A percentile compares a stretch with the other conserved stretches of the same genome.
phyloP scores from a whole-genome alignment of 2,888 invertebrate species.

The Dasysyrphus tricinctus region DNA sequence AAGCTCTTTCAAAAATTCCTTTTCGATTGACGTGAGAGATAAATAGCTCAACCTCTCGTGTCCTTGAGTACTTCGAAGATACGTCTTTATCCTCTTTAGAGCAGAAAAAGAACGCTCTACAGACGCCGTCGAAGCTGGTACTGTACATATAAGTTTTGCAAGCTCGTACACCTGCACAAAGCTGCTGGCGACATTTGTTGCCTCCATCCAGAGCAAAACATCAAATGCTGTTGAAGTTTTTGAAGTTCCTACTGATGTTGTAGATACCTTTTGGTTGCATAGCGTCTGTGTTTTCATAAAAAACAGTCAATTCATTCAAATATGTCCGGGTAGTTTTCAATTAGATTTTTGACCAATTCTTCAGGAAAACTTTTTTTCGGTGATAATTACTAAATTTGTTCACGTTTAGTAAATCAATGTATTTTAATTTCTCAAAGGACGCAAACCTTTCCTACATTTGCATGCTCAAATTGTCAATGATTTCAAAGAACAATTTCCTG shows the following conservation, averaged over 20 bases:
- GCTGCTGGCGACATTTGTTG: slow-evolving; percentile 17
- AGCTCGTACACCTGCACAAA: slow-evolving; percentile 32
- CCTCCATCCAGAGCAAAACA: slow-evolving; percentile 28
- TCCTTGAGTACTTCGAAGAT: too few relatives aligned
- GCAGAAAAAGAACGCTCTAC: too few relatives aligned
- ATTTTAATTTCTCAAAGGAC: slow-evolving; percentile 37
- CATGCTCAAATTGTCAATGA: slow-evolving; percentile 23
- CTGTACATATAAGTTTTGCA: slow-evolving; percentile 33
- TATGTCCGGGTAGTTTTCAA: slow-evolving; percentile 26
- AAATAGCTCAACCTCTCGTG: too few relatives aligned
- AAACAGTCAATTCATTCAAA: slow-evolving; percentile 35
- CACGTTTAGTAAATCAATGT: slow-evolving; percentile 26
- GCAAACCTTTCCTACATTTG: slow-evolving; percentile 32
- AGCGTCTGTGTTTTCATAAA: slow-evolving; percentile 29
- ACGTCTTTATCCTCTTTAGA: too few relatives aligned
- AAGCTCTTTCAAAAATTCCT: too few relatives aligned
- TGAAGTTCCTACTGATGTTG: slow-evolving; percentile 14
- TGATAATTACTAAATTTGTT: slow-evolving; percentile 20
- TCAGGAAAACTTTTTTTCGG: slow-evolving; percentile 10
- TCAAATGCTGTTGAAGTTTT: slow-evolving; percentile 38
- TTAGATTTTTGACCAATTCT: slow-evolving; percentile 8
- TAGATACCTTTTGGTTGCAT: too few relatives aligned
- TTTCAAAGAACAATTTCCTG: slow-evolving; percentile 33
- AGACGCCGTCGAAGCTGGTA: slow-evolving; percentile 4
- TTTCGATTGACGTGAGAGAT: too few relatives aligned